Percentiles rank a stretch among this genome's conserved stretches.
These are phyloP conservation scores for Bombus haemorrhoidalis DNA, from an alignment of 1,140 invertebrate genomes.

Conservation along the genomic window DNA sequence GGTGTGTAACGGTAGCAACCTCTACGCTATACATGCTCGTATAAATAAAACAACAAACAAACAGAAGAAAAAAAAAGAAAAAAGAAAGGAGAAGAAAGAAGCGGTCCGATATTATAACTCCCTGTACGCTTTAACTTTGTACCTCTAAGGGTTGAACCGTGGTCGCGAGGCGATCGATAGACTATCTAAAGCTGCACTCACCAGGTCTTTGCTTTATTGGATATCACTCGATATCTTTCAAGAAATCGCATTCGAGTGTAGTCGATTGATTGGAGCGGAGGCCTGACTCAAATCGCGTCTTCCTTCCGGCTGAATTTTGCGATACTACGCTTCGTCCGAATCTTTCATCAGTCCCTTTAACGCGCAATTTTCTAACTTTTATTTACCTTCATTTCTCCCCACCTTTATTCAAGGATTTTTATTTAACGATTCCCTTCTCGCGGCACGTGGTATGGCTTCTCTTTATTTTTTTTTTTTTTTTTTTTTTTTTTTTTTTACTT, in stretches of 20 bases:
- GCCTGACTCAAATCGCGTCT: neutral
- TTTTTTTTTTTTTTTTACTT: too few species aligned
- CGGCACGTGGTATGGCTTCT: too few species aligned
- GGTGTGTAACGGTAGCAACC: neutral
- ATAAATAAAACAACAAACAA: neutral
- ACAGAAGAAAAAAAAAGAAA: neutral
- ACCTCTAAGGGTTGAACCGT: constrained; percentile 47
- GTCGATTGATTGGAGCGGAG: neutral
- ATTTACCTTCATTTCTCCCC: too few species aligned
- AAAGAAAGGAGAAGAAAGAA: neutral
- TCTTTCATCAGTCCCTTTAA: too few species aligned
- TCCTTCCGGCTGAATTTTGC: neutral
- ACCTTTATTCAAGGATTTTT: too few species aligned
- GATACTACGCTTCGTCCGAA: too few species aligned
- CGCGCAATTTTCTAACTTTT: too few species aligned
- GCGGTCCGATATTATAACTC: neutral
- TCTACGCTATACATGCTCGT: neutral
- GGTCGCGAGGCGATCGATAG: constrained; percentile 58
- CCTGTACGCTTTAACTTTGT: constrained; percentile 44
- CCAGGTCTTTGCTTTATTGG: constrained; percentile 58
- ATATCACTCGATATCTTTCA: constrained; percentile 46
- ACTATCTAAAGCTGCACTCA: constrained; percentile 59
- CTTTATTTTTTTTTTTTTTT: too few species aligned
- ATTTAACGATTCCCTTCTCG: too few species aligned
- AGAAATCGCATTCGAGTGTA: constrained; percentile 47